Base-by-base conservation (phyloP, 92 coral and sea anemone species). In the Blastomussa wellsi region DNA sequence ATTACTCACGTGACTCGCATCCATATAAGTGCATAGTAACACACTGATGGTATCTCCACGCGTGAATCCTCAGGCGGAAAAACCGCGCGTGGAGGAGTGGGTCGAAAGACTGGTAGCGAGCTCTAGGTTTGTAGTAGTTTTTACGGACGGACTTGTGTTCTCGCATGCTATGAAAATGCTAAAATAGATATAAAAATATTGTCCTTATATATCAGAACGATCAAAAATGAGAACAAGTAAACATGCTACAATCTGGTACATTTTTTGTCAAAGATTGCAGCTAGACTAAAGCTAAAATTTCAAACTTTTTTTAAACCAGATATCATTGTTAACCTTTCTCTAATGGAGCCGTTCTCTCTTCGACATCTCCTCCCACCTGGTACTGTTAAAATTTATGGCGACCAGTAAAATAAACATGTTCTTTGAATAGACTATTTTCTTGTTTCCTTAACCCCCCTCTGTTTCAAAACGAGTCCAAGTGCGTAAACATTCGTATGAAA, bases 51-150 rank as follows among this genome's bases (percentile, higher is more conserved):
- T 77, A 32, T 41, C 77, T 59, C 79, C 82, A 84, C 16, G 93
- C 95, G 31, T 86, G 78, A 41, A 93, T 80, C 82, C 77, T 91
- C 29, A 93, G 26, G 5, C 97, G 95, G 39, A 93, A 75, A 32
- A 87, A 71, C 17, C 97, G 93, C 26, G 97, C 95, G 77, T 91
- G 93, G 8, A 93, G 77, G 60, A 86, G 81, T 24, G 97, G 97
- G 16, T 93, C 89, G 74, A 93, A 89, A 72, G 95, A 86, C 87
- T 93, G 97, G 72, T 92, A 89, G 78, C 90, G 90, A 31, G 92
- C 95, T 48, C 91, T 79, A 26, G 91, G 52, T 53, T 81, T 52
- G 70, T 24, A 51, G 52, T 52, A 36, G 10, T 81, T 81, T 9
- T 36, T 35, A 24, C 85, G 69, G 14, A 49, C 68, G n/a, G 67